Base-by-base conservation (phyloP, 2,797 vertebrate genomes). In the Siniperca scherzeri region DNA sequence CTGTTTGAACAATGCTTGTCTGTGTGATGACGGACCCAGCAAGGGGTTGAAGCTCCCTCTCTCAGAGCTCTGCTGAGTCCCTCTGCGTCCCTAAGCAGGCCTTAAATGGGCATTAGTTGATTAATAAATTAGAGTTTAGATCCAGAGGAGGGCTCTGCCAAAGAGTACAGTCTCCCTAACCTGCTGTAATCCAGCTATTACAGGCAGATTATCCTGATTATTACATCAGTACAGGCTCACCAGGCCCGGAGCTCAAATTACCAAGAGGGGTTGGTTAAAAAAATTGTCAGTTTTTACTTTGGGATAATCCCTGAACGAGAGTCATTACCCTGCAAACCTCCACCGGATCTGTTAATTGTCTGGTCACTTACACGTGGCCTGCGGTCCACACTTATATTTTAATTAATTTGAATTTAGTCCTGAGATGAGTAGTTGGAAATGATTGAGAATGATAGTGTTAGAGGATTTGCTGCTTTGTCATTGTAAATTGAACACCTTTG, bases 161-260 rank as follows among this genome's bases (percentile, higher is more conserved):
- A 75, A 61, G 78, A 74, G 69, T 71, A 56, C 60, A 33, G 68
- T 52, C 79, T 81, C 66, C 33, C 67, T 74, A 90, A 90, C 85
- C 88, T 83, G 80, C 80, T 90, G 81, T 94, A 94, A 94, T 94
- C 93, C 93, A 84, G 65, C 79, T 73, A 85, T 92, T 91, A 92
- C 67, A 85, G 22, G 19, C 81, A 87, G 92, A 93, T 93, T 89
- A 94, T 92, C 91, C 91, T 64, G 60, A 92, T 92, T 83, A 93
- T 78, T 85, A 83, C 74, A 59, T 16, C 33, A 67, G 70, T 1
- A 62, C 72, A 74, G 73, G 53, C 78, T 86, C 73, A 33, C 55
- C 38, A 64, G 65, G 59, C 70, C 84, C 60, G 17, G 33, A 81
- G 75, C 80, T 83, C 66, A 80, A 89, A 88, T 91, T 85, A 87